Percentiles rank a stretch among this genome's conserved stretches.
Evolutionary conservation across 2,113 vertebrate species (phyloP).

Genomic region (Rhynchomys soricoides): DNA sequence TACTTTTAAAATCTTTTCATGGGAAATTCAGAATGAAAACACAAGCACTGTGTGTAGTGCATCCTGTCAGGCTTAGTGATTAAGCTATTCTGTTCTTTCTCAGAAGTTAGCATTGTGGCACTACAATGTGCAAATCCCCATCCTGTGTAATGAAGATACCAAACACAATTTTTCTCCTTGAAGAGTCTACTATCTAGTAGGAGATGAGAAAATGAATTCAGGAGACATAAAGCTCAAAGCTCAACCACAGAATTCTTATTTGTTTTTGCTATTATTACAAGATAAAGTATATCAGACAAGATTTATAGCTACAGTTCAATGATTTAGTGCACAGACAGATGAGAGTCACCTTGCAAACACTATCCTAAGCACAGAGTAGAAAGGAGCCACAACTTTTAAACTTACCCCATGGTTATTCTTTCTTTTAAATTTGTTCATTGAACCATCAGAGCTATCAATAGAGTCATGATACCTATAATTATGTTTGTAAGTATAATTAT

Average conservation of each 20-base stretch:
- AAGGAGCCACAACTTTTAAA: not conserved
- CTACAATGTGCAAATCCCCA: not conserved
- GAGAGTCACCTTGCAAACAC: not conserved
- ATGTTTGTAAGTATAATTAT: not conserved
- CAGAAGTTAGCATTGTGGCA: conserved; percentile 19
- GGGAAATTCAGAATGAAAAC: not conserved
- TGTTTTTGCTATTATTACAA: conserved; percentile 10
- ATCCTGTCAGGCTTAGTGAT: not conserved
- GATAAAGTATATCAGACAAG: not conserved
- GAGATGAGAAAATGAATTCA: conserved; percentile 30
- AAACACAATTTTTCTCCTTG: not conserved
- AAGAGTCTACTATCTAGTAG: not conserved
- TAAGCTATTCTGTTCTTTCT: not conserved
- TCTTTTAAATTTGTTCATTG: not conserved
- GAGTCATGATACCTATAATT: not conserved
- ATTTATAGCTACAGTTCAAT: not conserved
- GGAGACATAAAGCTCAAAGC: not conserved
- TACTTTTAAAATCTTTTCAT: not conserved
- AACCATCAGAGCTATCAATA: not conserved
- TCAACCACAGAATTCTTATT: not conserved
- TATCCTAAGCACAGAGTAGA: not conserved
- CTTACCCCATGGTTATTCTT: not conserved
- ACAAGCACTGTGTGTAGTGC: not conserved
- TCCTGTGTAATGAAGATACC: not conserved
- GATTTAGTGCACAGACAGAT: not conserved